Evolutionary conservation across 2,797 vertebrate species (phyloP).

Genomic region (Gymnodraco acuticeps): DNA sequence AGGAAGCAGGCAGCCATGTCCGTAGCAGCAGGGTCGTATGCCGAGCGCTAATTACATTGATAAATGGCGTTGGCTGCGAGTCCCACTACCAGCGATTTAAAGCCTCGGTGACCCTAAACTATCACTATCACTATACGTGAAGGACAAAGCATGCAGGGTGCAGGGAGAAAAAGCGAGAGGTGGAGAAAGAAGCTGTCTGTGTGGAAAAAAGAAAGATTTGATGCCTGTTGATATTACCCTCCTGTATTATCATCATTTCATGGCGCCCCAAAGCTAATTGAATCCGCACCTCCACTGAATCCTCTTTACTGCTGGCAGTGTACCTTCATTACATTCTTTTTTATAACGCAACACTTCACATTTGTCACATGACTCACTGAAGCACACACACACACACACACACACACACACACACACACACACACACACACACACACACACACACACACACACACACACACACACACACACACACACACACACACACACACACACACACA

Average conservation of each 20-base stretch:
- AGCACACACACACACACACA: background rate
- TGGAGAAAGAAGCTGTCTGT: background rate
- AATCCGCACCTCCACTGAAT: conserved; percentile 66
- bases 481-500: background rate
- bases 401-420: background rate
- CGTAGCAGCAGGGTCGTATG: conserved; percentile 76
- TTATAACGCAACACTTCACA: conserved; percentile 51
- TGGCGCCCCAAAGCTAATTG: conserved; percentile 66
- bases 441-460: background rate
- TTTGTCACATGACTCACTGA: conserved; percentile 57
- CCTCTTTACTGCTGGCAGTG: conserved; percentile 63
- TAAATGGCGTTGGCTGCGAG: conserved; percentile 75
- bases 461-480: background rate
- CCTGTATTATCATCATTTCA: conserved; percentile 70
- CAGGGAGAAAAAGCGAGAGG: conserved; percentile 27
- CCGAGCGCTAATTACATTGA: conserved; percentile 86
- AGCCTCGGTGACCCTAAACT: conserved; percentile 73
- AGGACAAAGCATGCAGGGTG: conserved; percentile 68
- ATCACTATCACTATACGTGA: conserved; percentile 68
- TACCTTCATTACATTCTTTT: conserved; percentile 55
- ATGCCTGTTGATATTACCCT: conserved; percentile 71
- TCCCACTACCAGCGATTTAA: conserved; percentile 78
- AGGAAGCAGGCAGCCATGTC: conserved; percentile 78
- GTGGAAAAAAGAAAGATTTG: conserved; percentile 33
- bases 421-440: background rate